A percentile compares a stretch with the other conserved stretches of the same genome.
phyloP scores from a whole-genome alignment of 2,797 vertebrate genomes.

The Paguma larvata region DNA sequence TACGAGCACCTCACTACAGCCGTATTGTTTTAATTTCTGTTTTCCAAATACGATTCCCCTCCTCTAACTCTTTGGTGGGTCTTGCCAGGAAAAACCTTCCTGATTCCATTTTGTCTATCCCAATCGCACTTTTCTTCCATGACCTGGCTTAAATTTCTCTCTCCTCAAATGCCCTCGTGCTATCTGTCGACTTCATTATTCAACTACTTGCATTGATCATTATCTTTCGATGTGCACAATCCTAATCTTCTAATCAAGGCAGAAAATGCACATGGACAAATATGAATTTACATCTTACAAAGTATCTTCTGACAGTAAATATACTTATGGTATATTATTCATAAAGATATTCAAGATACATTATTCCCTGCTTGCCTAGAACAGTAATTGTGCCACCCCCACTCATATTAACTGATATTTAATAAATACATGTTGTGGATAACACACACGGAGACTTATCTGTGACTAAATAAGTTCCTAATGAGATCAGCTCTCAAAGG shows the following conservation, averaged over 20 bases:
- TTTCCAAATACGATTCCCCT: background rate
- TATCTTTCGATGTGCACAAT: background rate
- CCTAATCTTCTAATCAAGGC: background rate
- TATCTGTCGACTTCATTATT: background rate
- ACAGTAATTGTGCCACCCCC: background rate
- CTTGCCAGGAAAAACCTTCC: background rate
- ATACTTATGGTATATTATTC: background rate
- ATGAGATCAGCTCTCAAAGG: slow-evolving; percentile 17
- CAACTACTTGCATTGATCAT: background rate
- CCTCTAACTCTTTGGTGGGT: background rate
- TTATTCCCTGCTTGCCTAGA: background rate
- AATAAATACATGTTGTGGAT: background rate
- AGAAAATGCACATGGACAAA: background rate
- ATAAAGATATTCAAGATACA: background rate
- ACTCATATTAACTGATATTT: background rate
- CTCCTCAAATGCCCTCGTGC: background rate
- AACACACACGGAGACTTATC: background rate
- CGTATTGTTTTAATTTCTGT: background rate
- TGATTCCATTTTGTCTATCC: background rate
- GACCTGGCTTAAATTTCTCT: background rate
- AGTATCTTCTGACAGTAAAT: background rate
- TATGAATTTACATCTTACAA: background rate
- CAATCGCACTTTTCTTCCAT: background rate
- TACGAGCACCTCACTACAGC: background rate
- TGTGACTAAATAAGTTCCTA: background rate